A percentile compares a stretch with the other conserved stretches of the same genome.
Evolutionary conservation across 2,113 vertebrate species (phyloP).

Genomic region (Eonycteris spelaea): DNA sequence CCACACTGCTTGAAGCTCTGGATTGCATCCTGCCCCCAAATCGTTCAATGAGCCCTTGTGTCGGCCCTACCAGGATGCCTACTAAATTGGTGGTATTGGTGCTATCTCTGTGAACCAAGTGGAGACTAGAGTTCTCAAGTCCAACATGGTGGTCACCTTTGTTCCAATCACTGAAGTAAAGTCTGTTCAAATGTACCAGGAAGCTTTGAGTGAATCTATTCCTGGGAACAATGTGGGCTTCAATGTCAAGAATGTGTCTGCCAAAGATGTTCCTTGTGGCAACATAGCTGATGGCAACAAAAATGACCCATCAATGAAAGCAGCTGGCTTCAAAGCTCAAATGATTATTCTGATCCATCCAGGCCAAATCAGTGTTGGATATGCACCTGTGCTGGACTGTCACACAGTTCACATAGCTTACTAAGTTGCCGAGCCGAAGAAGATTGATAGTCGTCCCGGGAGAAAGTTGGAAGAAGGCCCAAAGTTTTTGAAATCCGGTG

Average conservation of each 20-base stretch:
- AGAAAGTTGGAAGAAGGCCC: too few relatives aligned
- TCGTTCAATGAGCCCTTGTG: neutral
- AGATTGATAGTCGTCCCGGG: too few relatives aligned
- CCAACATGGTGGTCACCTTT: neutral
- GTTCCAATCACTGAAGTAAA: neutral
- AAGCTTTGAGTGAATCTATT: neutral
- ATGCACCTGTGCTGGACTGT: neutral
- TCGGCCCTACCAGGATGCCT: neutral
- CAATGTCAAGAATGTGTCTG: neutral
- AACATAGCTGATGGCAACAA: neutral
- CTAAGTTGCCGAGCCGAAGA: neutral
- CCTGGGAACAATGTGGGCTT: neutral
- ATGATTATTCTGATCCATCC: neutral
- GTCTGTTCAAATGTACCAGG: neutral
- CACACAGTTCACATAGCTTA: neutral
- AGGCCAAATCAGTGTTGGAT: neutral
- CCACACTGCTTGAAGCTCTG: too few relatives aligned
- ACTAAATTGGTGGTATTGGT: neutral
- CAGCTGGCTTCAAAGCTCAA: neutral
- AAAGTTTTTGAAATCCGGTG: too few relatives aligned
- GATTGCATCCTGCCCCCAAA: too few relatives aligned
- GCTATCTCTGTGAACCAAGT: neutral
- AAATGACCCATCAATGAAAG: neutral
- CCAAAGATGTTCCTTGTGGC: neutral
- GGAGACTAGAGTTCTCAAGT: neutral